Conservation (phyloP, 2,113 vertebrate genomes). For the Vicugna pacos region DNA sequence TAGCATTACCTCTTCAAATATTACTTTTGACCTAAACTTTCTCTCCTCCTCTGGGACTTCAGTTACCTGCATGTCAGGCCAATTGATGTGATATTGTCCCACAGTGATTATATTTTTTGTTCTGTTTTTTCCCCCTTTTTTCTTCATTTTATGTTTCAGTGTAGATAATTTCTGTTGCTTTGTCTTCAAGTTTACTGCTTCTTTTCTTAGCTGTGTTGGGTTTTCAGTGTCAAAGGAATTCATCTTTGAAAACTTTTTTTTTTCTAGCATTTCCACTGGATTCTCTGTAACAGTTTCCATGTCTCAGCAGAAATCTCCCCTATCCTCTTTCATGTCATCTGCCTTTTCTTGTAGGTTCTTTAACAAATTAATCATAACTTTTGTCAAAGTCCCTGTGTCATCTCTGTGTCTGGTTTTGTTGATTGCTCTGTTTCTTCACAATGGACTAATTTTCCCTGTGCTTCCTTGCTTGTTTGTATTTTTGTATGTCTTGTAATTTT, state of each 20-base stretch:
- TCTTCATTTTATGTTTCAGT: background rate
- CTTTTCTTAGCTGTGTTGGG: background rate
- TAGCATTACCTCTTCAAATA: background rate
- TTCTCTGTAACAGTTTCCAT: background rate
- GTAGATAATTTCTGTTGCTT: background rate
- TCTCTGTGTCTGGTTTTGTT: background rate
- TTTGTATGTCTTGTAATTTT: background rate
- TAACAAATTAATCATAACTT: background rate
- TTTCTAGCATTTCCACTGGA: background rate
- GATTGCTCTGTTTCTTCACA: background rate
- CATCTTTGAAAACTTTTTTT: background rate
- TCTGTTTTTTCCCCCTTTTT: background rate
- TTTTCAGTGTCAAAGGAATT: background rate
- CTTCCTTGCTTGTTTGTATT: background rate
- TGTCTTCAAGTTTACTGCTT: background rate
- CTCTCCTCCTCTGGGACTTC: background rate
- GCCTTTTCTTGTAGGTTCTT: background rate
- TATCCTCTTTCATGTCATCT: background rate
- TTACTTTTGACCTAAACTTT: background rate
- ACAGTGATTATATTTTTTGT: background rate
- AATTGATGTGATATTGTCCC: background rate
- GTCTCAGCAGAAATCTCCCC: background rate
- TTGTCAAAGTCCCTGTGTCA: background rate
- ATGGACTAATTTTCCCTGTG: background rate
- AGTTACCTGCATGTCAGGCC: background rate